Evolutionary conservation across 2,797 vertebrate genomes (phyloP).

Genomic region (Brachyalestes nurse): DNA sequence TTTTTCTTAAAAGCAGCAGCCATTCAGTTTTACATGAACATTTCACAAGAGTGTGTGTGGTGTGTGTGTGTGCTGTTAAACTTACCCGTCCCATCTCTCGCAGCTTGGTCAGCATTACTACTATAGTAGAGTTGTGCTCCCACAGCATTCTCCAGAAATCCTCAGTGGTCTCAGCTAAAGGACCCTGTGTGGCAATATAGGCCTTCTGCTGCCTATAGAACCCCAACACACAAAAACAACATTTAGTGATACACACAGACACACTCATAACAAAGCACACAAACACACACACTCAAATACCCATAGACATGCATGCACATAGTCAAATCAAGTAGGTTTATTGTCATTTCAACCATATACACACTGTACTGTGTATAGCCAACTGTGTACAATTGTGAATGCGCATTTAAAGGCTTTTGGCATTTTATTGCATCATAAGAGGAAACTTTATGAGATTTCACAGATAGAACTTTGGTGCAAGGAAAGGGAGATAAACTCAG

Average conservation of each 20-base stretch:
- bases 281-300: no score
- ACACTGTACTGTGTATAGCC: neutral
- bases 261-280: neutral
- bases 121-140: conserved; percentile 98
- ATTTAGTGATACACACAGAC: neutral
- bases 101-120: conserved; percentile 97
- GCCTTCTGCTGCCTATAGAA: conserved; percentile 91
- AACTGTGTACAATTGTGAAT: neutral
- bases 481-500: no score
- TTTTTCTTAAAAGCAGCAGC: no score
- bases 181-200: conserved; percentile 96
- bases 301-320: no score
- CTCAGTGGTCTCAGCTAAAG: conserved; percentile 92
- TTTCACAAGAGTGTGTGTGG: neutral
- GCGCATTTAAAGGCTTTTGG: no score
- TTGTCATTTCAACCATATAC: no score
- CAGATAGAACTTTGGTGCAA: no score
- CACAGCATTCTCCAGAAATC: conserved; percentile 99
- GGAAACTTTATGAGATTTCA: no score
- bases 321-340: no score
- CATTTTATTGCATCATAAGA: no score
- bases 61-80: conserved; percentile 14
- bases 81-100: conserved; percentile 95
- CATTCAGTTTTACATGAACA: neutral
- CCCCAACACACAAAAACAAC: conserved; percentile 4